These are phyloP conservation scores for Donacobius atricapilla DNA, from an alignment of 2,113 vertebrate species.

Conservation along the genomic window DNA sequence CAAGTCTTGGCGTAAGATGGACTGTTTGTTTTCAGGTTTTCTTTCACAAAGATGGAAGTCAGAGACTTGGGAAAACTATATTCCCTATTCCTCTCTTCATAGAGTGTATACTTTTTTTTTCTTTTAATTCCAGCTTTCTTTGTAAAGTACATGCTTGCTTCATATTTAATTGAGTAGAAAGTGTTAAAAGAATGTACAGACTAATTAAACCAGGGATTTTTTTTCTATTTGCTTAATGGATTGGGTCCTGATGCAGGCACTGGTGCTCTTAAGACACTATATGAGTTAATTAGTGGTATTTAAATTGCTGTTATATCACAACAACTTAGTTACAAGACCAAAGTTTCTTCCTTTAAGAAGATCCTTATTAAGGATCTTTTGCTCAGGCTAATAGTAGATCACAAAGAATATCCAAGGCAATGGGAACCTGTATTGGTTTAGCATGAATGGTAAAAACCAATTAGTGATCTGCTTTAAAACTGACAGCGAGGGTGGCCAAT, in stretches of 20 bases:
- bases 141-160: background rate
- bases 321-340: background rate
- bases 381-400: background rate
- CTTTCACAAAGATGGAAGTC: background rate
- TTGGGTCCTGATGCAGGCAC: background rate
- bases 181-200: background rate
- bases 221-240: background rate
- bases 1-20: background rate
- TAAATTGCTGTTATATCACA: background rate
- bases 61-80: background rate
- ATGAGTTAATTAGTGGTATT: background rate
- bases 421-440: no score
- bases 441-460: no score
- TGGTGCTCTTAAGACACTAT: background rate
- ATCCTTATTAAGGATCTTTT: background rate
- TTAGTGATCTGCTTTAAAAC: no score
- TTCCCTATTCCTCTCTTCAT: background rate
- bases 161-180: background rate
- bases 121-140: background rate
- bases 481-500: no score
- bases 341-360: background rate
- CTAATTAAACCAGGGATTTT: background rate
- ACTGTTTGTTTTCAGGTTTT: background rate
- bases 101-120: background rate
- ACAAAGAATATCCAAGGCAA: background rate